Evolutionary conservation across 2,113 vertebrate genomes (phyloP).

Genomic region (Parus major): DNA sequence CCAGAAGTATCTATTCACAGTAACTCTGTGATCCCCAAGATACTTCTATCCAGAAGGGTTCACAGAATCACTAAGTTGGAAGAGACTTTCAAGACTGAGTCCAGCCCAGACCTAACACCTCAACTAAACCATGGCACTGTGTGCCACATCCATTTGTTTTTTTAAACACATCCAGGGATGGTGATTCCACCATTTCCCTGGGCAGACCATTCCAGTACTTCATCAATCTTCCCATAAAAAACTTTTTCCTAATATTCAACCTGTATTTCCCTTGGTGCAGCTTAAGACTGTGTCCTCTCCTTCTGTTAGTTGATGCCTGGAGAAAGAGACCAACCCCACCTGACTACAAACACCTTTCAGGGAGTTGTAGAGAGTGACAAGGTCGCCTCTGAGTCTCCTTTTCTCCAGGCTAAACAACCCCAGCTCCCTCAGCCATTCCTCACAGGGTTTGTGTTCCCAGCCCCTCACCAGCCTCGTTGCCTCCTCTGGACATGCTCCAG

Average conservation of each 20-base stretch:
- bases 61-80: background rate
- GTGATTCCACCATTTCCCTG: rapidly evolving
- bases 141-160: background rate
- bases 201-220: background rate
- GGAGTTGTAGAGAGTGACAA: background rate
- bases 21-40: background rate
- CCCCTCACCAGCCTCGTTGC: background rate
- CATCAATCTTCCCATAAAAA: background rate
- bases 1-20: background rate
- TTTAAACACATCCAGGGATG: background rate
- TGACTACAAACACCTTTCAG: background rate
- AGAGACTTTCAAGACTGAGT: background rate
- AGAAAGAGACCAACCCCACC: background rate
- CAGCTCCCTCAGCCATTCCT: background rate
- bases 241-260: background rate
- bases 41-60: background rate
- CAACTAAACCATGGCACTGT: rapidly evolving
- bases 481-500: rapidly evolving
- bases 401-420: background rate
- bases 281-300: rapidly evolving
- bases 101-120: background rate
- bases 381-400: background rate
- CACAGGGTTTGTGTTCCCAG: background rate
- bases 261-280: background rate
- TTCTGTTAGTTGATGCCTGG: background rate